phyloP scores from a whole-genome alignment of 2,888 invertebrate genomes.

The Dolichopus griseipennis region DNA sequence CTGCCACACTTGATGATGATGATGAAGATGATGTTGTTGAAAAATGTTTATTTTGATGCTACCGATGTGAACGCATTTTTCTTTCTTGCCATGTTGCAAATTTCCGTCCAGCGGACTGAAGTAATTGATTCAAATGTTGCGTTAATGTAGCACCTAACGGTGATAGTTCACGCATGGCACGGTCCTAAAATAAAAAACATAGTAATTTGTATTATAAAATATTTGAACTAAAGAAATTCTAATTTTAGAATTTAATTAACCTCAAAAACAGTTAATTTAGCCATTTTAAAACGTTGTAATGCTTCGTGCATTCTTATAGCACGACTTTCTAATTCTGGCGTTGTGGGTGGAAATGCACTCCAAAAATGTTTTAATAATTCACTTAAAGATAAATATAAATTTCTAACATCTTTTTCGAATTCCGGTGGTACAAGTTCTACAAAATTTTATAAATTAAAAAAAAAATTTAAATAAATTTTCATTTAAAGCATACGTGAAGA shows the following conservation, averaged over 20 bases:
- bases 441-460: slow-evolving; percentile 23
- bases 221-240: background rate
- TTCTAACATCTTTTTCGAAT: slow-evolving; percentile 72
- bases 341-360: slow-evolving; percentile 81
- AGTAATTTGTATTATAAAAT: background rate
- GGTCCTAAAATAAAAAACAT: slow-evolving; percentile 50
- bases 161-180: slow-evolving; percentile 69
- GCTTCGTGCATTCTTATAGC: slow-evolving; percentile 84
- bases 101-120: slow-evolving; percentile 77
- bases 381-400: slow-evolving; percentile 75
- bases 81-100: slow-evolving; percentile 79
- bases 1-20: too few species aligned
- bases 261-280: slow-evolving; percentile 78
- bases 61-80: slow-evolving; percentile 48
- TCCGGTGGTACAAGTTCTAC: slow-evolving; percentile 75
- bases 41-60: slow-evolving; percentile 26
- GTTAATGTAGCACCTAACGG: slow-evolving; percentile 72
- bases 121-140: slow-evolving; percentile 76
- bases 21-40: background rate
- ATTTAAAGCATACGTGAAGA: slow-evolving; percentile 54
- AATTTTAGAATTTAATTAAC: slow-evolving; percentile 40
- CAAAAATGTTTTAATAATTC: slow-evolving; percentile 92
- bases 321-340: slow-evolving; percentile 65
- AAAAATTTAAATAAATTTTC: background rate
- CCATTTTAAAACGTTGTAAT: slow-evolving; percentile 75